phyloP scores from a whole-genome alignment of 2,113 vertebrate genomes.

The Ranitomeya imitator region DNA sequence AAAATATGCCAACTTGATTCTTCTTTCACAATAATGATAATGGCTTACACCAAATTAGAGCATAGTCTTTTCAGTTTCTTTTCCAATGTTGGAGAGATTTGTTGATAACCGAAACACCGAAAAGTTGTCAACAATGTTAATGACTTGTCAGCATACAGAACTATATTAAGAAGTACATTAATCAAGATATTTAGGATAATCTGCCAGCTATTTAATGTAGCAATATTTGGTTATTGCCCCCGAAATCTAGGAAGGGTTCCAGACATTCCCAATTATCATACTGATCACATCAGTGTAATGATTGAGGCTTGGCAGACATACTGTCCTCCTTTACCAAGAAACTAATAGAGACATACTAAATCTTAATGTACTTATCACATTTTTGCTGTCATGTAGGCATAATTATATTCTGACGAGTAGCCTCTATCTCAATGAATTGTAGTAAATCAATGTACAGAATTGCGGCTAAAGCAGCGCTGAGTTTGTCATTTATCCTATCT shows the following conservation, averaged over 20 bases:
- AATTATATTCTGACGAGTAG: slow-evolving; percentile 70
- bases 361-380: slow-evolving; percentile 77
- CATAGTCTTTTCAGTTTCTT: neutral
- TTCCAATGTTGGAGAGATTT: neutral
- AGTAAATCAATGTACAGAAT: slow-evolving; percentile 55
- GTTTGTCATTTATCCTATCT: neutral
- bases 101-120: neutral
- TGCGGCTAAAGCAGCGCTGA: neutral
- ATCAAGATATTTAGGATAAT: slow-evolving; percentile 70
- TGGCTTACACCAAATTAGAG: neutral
- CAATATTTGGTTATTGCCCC: slow-evolving; percentile 68
- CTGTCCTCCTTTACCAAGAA: slow-evolving; percentile 66
- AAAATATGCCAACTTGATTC: neutral
- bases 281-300: slow-evolving; percentile 73
- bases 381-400: slow-evolving; percentile 68
- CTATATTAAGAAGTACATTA: slow-evolving; percentile 67
- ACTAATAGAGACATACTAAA: slow-evolving; percentile 76
- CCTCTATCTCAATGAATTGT: slow-evolving; percentile 62
- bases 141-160: slow-evolving; percentile 34
- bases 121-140: slow-evolving; percentile 5
- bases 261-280: slow-evolving; percentile 71
- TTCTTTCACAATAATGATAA: neutral
- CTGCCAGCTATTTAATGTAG: slow-evolving; percentile 71
- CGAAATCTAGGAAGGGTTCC: slow-evolving; percentile 70
- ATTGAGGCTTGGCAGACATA: slow-evolving; percentile 74